Conservation (phyloP, 2,797 vertebrate genomes). For the Cossypha dichroa region DNA sequence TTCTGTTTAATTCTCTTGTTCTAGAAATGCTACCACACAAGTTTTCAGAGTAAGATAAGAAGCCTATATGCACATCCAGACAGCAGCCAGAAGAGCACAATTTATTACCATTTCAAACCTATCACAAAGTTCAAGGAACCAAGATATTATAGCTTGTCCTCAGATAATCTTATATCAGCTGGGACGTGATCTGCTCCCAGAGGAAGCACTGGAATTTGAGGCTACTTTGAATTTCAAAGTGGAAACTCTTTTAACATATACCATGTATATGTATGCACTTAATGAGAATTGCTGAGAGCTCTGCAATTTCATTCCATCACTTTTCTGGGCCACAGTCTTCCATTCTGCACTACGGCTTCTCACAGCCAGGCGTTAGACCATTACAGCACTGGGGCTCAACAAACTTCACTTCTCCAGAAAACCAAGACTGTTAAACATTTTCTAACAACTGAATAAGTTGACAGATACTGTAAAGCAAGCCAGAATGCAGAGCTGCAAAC, state of each 20-base stretch:
- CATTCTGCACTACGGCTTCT: neutral
- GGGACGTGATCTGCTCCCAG: neutral
- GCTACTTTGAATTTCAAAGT: slow-evolving; percentile 31
- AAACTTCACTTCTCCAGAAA: neutral
- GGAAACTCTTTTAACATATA: neutral
- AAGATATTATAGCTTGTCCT: slow-evolving; percentile 42
- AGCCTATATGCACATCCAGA: neutral
- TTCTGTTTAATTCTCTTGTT: neutral
- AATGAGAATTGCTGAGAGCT: neutral
- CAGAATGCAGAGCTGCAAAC: neutral
- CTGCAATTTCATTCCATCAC: neutral
- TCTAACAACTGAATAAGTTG: neutral
- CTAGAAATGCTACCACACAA: neutral
- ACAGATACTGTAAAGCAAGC: neutral
- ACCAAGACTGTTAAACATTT: neutral
- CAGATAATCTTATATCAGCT: slow-evolving; percentile 32
- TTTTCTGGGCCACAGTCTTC: neutral
- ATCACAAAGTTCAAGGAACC: slow-evolving; percentile 30
- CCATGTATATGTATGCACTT: neutral
- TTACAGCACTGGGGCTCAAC: neutral
- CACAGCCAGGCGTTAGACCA: neutral
- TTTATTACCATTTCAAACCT: slow-evolving; percentile 44
- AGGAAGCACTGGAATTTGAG: neutral
- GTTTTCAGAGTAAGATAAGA: slow-evolving; percentile 15
- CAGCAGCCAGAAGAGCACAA: neutral